Evolutionary conservation across 1,140 invertebrate species (phyloP), one percentile per base, ranked within the genome.

Genomic region (Heliconius hewitsoni): DNA sequence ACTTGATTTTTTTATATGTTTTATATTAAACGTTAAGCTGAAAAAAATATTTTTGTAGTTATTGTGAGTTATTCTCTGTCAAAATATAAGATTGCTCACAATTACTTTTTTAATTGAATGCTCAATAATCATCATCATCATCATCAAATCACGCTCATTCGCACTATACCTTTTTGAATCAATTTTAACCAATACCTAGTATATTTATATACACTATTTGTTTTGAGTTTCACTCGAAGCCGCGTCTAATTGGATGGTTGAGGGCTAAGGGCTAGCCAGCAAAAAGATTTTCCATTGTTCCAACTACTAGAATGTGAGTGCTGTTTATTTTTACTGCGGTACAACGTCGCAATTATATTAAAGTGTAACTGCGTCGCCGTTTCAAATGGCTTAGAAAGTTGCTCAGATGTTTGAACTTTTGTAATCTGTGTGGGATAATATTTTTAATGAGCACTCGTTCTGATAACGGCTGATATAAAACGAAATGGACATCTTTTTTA

Each of bases 161-260:
- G 8, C 37, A 82, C 85, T 83, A 74, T 66, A 84, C 71, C 80
- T 50, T 37, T 74, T 71, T 80, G 77, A 85, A 83, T 87, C 86
- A 89, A 89, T 90, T 93, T 93, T 90, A 91, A 87, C 87, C 87
- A 86, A 83, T 86, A 52, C 6, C 50, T 18, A 82, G 87, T 91
- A 91, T 90, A 83, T 88, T 86, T 86, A 86, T 83, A 84, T 83
- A 84, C 85, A 88, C 86, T 90, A 87, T 89, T 87, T 86, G 85
- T 91, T 90, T 90, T 87, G 86, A 89, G 81, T 88, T 88, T 86
- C 83, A 86, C 85, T 83, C 81, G 83, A 86, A 87, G 85, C 86
- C 86, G 80, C 85, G 84, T 90, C 88, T 93, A 93, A 93, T 93
- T 93, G 91, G 89, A 90, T 79, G 87, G 85, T 82, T 84, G 86